phyloP scores from a whole-genome alignment of 2,888 invertebrate species.

The Ochropacha duplaris region DNA sequence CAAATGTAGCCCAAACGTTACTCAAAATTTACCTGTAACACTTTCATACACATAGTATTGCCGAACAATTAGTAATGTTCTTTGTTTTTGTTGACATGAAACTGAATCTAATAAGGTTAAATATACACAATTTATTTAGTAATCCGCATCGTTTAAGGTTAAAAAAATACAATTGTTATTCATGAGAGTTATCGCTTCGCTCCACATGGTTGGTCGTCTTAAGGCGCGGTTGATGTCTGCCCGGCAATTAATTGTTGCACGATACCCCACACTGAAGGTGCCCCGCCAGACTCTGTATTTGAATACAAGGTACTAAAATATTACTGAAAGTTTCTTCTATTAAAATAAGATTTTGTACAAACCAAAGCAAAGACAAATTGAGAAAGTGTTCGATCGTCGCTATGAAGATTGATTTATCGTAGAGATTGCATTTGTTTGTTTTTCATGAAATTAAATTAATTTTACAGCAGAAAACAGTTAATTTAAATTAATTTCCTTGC shows the following conservation, averaged over 20 bases:
- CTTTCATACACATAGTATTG: not conserved
- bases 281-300: constrained; percentile 50
- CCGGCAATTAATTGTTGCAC: constrained; percentile 74
- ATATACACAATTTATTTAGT: constrained; percentile 10
- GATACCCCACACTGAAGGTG: constrained; percentile 63
- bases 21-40: too few relatives aligned
- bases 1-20: not conserved
- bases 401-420: not conserved
- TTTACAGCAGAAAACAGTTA: too few relatives aligned
- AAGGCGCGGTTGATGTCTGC: constrained; percentile 53
- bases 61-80: not conserved
- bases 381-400: not conserved
- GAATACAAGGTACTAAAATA: constrained; percentile 34
- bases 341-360: not conserved
- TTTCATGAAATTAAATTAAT: too few relatives aligned
- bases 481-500: too few relatives aligned
- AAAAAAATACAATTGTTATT: constrained; percentile 33
- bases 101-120: constrained; percentile 4
- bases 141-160: constrained; percentile 25
- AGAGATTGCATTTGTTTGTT: too few relatives aligned
- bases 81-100: not conserved
- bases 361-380: not conserved
- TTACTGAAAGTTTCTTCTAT: not conserved
- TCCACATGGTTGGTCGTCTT: constrained; percentile 43
- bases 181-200: constrained; percentile 49